Base-by-base conservation (phyloP, 2,888 invertebrate genomes). In the Andricus quercusramuli region DNA sequence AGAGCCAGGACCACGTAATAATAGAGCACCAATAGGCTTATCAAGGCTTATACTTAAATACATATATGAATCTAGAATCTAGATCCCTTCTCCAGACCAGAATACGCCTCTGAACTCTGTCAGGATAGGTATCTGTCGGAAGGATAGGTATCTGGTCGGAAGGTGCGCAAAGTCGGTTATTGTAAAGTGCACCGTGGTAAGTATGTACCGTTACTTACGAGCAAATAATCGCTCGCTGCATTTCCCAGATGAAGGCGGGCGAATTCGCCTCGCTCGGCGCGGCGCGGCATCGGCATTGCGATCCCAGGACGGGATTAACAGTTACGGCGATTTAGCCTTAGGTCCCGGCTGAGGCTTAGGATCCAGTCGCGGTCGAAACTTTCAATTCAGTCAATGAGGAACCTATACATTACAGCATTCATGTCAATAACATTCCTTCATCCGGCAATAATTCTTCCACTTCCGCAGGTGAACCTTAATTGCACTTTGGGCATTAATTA, bases 141-240 rank as follows among this genome's bases (percentile, higher is more conserved):
- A 22, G 56, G 56, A 56, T 56, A 56, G 56, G 56, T 56, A 56
- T 56, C 56, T 56, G 22, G 25, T 9, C 9, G 9, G 11, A 22
- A 59, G 59, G 59, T 59, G 59, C 59, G 59, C 59, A 59, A 59
- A 59, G n/a, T 59, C 59, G 59, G 59, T 59, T 59, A 59, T 59
- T 59, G 59, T 59, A 22, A 59, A 59, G 22, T 59, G 22, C 59
- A 56, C 56, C n/a, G 56, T 56, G 56, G n/a, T n/a, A 56, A 56
- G 56, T 56, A n/a, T 56, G 59, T 59, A 59, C 59, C 59, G 59
- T 59, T 59, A 59, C 59, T 59, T 59, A 22, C 59, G 59, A 59
- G 59, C 22, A 22, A 22, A 59, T 59, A 59, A 59, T 59, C 59
- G 59, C 59, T 59, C 22, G 59, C 59, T 59, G 59, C 59, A 59